Evolutionary conservation across 2,888 invertebrate species (phyloP).

Genomic region (Exephanes ischioxanthus): DNA sequence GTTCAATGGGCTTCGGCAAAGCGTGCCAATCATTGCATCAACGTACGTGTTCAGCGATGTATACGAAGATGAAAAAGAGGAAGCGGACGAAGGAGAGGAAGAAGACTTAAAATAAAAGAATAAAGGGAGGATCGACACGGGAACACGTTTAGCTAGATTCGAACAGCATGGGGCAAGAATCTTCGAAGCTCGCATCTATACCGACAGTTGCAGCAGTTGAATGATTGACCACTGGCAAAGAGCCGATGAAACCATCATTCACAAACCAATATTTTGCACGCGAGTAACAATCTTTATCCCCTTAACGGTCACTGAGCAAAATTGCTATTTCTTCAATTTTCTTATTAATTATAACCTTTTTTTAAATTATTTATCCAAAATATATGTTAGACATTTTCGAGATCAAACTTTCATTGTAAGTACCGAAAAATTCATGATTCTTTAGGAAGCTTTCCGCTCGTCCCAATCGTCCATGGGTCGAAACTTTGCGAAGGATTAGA

Average conservation of each 20-base stretch:
- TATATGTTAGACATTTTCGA: not conserved
- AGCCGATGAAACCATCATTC: not conserved
- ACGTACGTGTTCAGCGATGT: not conserved
- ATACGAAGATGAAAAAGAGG: not conserved
- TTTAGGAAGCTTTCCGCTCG: too few relatives aligned
- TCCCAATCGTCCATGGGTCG: too few relatives aligned
- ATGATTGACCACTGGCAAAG: constrained; percentile 6
- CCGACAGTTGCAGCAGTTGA: not conserved
- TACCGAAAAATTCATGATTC: not conserved
- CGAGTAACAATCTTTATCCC: not conserved
- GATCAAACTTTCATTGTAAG: not conserved
- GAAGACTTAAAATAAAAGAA: constrained; percentile 22
- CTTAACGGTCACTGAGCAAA: not conserved
- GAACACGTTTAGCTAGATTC: constrained; percentile 76
- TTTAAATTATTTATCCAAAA: not conserved
- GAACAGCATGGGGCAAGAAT: constrained; percentile 71
- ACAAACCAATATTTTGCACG: not conserved
- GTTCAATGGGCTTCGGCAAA: not conserved
- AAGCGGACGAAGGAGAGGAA: not conserved
- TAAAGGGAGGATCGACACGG: constrained; percentile 13
- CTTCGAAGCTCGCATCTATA: constrained; percentile 63
- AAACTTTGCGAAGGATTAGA: too few relatives aligned
- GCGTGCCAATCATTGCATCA: not conserved
- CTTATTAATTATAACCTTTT: not conserved
- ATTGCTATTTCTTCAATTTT: not conserved